These are phyloP conservation scores for Eustalomyia histrio DNA, from an alignment of 2,888 invertebrate species.

Conservation along the genomic window DNA sequence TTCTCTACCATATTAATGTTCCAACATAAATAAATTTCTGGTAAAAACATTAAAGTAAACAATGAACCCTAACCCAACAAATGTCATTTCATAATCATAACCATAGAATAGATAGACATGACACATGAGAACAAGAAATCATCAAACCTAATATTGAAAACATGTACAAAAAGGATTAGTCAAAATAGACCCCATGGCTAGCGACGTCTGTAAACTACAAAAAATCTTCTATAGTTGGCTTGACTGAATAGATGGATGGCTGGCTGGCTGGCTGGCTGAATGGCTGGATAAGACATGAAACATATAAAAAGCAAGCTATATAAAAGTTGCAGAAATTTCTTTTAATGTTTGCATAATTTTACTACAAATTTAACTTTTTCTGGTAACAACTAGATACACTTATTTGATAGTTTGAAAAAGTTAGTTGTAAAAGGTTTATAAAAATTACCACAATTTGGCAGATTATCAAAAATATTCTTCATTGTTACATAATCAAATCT, in stretches of 20 bases:
- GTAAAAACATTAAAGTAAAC: slow-evolving; percentile 11
- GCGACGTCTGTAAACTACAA: slow-evolving; percentile 44
- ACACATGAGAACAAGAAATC: slow-evolving; percentile 29
- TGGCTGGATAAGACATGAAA: slow-evolving; percentile 12
- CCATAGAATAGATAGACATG: not conserved
- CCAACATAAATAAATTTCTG: not conserved
- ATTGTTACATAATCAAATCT: slow-evolving; percentile 55
- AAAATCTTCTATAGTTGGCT: not conserved
- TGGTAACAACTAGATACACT: not conserved
- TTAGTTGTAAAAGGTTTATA: slow-evolving; percentile 47
- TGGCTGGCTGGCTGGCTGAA: too few relatives aligned
- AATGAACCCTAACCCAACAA: not conserved
- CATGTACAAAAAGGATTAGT: slow-evolving; percentile 60
- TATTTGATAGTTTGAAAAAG: slow-evolving; percentile 35
- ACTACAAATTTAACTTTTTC: slow-evolving; percentile 14
- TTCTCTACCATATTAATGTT: not conserved
- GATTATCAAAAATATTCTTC: slow-evolving; percentile 57
- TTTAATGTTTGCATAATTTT: slow-evolving; percentile 35
- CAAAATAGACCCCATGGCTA: slow-evolving; percentile 48
- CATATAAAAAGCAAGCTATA: not conserved
- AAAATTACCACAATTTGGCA: slow-evolving; percentile 64
- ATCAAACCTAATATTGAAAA: slow-evolving; percentile 49
- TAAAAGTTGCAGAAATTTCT: slow-evolving; percentile 35
- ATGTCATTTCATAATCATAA: not conserved
- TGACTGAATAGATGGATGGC: slow-evolving; percentile 22